A percentile compares a stretch with the other conserved stretches of the same genome.
These are phyloP conservation scores for Gonioctena quinquepunctata DNA, from an alignment of 1,140 invertebrate species.

Conservation along the genomic window DNA sequence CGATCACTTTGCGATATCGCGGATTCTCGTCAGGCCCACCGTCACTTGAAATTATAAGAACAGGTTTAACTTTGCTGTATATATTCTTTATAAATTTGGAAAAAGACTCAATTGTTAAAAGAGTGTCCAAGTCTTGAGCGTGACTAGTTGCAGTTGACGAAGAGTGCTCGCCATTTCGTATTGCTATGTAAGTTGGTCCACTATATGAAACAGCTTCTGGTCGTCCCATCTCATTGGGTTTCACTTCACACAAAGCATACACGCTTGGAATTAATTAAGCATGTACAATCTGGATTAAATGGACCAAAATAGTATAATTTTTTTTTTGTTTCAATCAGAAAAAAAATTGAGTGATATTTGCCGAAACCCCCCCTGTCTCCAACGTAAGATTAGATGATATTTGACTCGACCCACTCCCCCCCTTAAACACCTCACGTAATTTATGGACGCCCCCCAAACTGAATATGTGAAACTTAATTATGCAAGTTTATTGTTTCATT, in stretches of 20 bases:
- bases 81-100: background rate
- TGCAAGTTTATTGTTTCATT: too few species aligned
- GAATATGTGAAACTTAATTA: too few species aligned
- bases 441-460: too few species aligned
- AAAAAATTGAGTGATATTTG: too few species aligned
- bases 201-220: conserved; percentile 2
- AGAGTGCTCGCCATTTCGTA: conserved; percentile 13
- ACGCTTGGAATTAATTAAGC: too few species aligned
- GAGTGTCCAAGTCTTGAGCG: conserved; percentile 5
- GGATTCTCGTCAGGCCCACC: background rate
- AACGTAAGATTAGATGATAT: too few species aligned
- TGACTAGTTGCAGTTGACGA: conserved; percentile 17
- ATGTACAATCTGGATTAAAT: too few species aligned
- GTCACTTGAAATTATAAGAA: background rate
- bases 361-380: too few species aligned
- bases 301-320: too few species aligned
- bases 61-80: conserved; percentile 3
- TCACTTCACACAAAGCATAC: background rate
- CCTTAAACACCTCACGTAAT: too few species aligned
- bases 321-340: too few species aligned
- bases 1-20: background rate
- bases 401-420: too few species aligned
- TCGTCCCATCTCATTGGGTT: background rate
- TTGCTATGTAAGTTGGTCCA: conserved; percentile 15
- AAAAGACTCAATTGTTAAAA: background rate